These are phyloP conservation scores for Germaria angustata DNA, from an alignment of 2,888 invertebrate species.

Conservation along the genomic window DNA sequence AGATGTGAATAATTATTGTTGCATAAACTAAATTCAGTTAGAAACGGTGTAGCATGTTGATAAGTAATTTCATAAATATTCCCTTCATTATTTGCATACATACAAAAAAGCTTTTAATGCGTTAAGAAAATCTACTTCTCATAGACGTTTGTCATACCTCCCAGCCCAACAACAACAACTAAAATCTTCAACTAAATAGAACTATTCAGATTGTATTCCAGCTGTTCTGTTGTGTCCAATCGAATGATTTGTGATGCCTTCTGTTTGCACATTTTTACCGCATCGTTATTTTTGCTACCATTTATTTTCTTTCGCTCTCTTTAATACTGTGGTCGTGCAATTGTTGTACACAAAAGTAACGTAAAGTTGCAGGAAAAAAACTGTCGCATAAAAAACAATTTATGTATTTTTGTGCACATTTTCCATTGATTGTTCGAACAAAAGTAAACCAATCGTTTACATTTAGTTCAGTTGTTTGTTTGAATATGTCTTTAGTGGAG, in stretches of 20 bases:
- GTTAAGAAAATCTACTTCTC: slow-evolving; percentile 40
- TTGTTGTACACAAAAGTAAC: slow-evolving; percentile 44
- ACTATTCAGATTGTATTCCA: slow-evolving; percentile 46
- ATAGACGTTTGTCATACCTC: slow-evolving; percentile 29
- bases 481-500: background rate
- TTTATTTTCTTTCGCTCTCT: slow-evolving; percentile 42
- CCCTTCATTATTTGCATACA: background rate
- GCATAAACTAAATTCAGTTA: too few species aligned
- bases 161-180: slow-evolving; percentile 3
- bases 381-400: slow-evolving; percentile 48
- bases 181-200: background rate
- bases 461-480: background rate
- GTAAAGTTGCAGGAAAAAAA: slow-evolving; percentile 33
- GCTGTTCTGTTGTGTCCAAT: slow-evolving; percentile 67
- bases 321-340: slow-evolving; percentile 23
- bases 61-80: background rate
- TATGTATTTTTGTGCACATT: slow-evolving; percentile 25
- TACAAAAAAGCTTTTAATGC: slow-evolving; percentile 8
- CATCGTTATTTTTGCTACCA: slow-evolving; percentile 39
- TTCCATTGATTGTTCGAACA: slow-evolving; percentile 44
- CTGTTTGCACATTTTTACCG: slow-evolving; percentile 62
- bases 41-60: background rate
- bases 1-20: too few species aligned
- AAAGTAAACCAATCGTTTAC: slow-evolving; percentile 14
- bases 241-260: slow-evolving; percentile 71